Conservation (phyloP, 2,888 invertebrate species). For the Meteorus cinctellus region DNA sequence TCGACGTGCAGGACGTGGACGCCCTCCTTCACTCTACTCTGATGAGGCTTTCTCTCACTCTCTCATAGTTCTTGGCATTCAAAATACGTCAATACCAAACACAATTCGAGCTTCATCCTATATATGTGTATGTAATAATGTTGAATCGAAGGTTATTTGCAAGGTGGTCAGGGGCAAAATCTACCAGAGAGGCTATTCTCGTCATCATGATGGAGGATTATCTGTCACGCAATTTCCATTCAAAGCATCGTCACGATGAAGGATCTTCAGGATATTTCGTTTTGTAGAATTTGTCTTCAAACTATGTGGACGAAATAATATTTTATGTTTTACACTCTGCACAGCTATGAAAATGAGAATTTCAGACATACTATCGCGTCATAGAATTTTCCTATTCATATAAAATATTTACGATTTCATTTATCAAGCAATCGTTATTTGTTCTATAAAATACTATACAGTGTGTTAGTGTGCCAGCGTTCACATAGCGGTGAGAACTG, state of each 20-base stretch:
- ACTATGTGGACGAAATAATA: too few relatives aligned
- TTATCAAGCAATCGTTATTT: too few relatives aligned
- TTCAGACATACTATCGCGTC: too few relatives aligned
- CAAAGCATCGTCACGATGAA: background rate
- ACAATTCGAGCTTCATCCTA: constrained; percentile 46
- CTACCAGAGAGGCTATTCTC: constrained; percentile 30
- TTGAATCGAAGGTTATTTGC: constrained; percentile 47
- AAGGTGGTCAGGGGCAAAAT: constrained; percentile 35
- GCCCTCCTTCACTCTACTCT: constrained; percentile 47
- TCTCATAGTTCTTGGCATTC: constrained; percentile 54
- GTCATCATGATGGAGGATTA: background rate
- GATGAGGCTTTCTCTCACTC: constrained; percentile 49
- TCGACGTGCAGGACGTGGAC: constrained; percentile 33
- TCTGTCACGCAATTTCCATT: background rate
- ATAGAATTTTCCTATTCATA: too few relatives aligned
- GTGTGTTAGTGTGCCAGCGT: constrained; percentile 63
- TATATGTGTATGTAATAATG: background rate
- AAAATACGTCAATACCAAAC: constrained; percentile 64
- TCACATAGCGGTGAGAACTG: background rate
- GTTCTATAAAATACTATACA: constrained; percentile 26
- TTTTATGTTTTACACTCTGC: too few relatives aligned
- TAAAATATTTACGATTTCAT: too few relatives aligned
- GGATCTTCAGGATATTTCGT: background rate
- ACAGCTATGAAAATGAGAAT: too few relatives aligned
- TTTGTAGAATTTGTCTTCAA: background rate